A percentile compares a stretch with the other conserved stretches of the same genome.
Conservation (phyloP, 2,888 invertebrate species). For the Eudemis profundana region DNA sequence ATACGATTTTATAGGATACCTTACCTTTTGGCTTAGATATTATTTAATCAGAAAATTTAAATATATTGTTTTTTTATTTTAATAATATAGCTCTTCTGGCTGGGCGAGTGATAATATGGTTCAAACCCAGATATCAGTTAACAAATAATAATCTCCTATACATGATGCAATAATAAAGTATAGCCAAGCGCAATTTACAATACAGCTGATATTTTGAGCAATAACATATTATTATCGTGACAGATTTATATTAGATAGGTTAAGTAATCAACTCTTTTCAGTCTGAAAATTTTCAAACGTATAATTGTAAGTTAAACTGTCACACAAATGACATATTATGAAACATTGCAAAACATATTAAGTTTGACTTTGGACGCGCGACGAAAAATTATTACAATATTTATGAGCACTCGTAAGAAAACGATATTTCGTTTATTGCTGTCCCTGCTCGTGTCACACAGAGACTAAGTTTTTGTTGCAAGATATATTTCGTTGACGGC, state of each 20-base stretch:
- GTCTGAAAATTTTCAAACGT: neutral
- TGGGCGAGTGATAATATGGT: no score
- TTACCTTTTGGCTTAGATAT: no score
- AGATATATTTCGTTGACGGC: no score
- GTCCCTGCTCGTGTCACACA: slow-evolving; percentile 1
- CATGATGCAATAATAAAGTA: no score
- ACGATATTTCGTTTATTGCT: slow-evolving; percentile 22
- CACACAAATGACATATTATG: slow-evolving; percentile 15
- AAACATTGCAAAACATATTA: slow-evolving; percentile 3
- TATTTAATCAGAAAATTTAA: no score
- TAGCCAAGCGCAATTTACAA: no score
- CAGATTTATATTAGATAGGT: neutral
- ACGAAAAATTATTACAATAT: slow-evolving; percentile 37
- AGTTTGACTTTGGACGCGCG: slow-evolving; percentile 3
- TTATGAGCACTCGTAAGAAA: slow-evolving; percentile 18
- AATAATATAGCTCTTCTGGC: no score
- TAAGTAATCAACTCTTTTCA: neutral
- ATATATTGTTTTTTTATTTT: no score
- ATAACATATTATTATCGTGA: slow-evolving; percentile 1
- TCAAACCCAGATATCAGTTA: no score
- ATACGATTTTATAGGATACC: no score
- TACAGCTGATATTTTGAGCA: no score
- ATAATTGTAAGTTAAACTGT: slow-evolving; percentile 1
- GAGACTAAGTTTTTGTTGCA: slow-evolving; percentile 6
- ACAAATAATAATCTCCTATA: no score